A percentile compares a stretch with the other conserved stretches of the same genome.
These are phyloP conservation scores for Myotis lucifugus DNA, from an alignment of 2,113 vertebrate species.

Conservation along the genomic window DNA sequence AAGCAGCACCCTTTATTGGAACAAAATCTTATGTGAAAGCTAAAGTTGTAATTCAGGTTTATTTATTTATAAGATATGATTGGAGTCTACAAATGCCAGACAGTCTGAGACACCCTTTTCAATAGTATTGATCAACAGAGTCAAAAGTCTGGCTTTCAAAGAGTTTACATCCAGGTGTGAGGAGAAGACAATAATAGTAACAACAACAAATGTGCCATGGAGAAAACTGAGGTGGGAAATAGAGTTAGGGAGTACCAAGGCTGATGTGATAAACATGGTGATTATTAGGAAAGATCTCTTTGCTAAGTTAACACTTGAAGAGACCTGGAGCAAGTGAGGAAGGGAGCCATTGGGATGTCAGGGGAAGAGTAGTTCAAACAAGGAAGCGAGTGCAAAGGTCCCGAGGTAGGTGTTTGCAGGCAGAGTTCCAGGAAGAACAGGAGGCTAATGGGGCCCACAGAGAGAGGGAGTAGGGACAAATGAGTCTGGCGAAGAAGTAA, in stretches of 20 bases:
- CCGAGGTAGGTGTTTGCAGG: neutral
- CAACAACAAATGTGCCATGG: neutral
- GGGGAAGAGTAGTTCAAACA: neutral
- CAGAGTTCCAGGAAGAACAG: neutral
- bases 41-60: neutral
- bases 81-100: neutral
- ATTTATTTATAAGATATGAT: neutral
- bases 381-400: neutral
- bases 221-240: neutral
- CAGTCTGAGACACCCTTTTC: neutral
- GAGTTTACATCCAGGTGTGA: neutral
- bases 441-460: too few relatives aligned
- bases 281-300: neutral
- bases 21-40: neutral
- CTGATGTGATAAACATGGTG: neutral
- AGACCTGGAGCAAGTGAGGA: neutral
- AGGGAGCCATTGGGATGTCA: neutral
- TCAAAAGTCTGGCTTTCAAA: neutral
- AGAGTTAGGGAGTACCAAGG: neutral
- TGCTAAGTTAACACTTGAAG: neutral
- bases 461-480: neutral
- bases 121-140: neutral
- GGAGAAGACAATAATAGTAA: neutral
- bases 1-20: neutral
- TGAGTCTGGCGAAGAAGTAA: neutral